A percentile compares a stretch with the other conserved stretches of the same genome.
Evolutionary conservation across 2,113 vertebrate genomes (phyloP).

Genomic region (Eudorcas thomsonii): DNA sequence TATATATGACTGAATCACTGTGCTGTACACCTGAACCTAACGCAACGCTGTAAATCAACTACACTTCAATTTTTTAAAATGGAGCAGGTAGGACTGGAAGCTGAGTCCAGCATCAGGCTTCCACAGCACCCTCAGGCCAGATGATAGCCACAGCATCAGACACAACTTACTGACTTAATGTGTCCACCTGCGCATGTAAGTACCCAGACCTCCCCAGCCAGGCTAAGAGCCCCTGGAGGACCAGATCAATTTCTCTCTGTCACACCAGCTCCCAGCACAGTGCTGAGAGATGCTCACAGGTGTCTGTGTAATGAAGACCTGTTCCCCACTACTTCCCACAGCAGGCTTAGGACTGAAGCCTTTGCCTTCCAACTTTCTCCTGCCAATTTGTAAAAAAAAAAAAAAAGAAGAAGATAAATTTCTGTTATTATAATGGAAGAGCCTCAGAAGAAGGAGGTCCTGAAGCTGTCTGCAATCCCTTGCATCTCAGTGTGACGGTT

Average conservation of each 20-base stretch:
- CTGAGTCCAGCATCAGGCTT: neutral
- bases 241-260: neutral
- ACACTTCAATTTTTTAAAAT: neutral
- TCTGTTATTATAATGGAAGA: neutral
- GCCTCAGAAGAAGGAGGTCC: neutral
- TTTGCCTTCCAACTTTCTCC: neutral
- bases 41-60: neutral
- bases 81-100: neutral
- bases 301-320: neutral
- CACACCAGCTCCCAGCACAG: neutral
- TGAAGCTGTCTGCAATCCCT: fast-evolving
- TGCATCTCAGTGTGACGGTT: neutral
- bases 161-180: too few relatives aligned
- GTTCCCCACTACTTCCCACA: neutral
- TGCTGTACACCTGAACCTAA: neutral
- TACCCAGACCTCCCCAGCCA: neutral
- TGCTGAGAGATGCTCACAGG: neutral
- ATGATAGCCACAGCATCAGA: too few relatives aligned
- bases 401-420: neutral
- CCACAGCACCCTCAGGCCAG: neutral
- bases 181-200: neutral
- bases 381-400: neutral
- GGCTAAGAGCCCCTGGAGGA: neutral
- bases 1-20: neutral
- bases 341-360: neutral